Evolutionary conservation across 2,113 vertebrate genomes (phyloP).

Genomic region (Elanoides forficatus): DNA sequence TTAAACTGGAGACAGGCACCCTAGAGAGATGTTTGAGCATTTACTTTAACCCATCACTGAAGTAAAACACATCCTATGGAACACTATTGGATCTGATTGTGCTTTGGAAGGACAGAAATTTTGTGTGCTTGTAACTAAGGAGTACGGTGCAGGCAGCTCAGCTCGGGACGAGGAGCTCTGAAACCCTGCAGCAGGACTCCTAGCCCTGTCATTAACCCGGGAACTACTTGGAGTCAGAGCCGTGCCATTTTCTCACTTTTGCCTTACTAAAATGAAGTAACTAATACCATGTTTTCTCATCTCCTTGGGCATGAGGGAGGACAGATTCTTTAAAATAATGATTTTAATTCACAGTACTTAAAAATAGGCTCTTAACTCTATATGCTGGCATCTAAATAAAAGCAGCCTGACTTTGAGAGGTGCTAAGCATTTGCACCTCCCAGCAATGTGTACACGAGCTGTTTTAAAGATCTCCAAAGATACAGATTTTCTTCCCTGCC

Average conservation of each 20-base stretch:
- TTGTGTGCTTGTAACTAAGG: not conserved
- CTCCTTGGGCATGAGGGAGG: slow-evolving; percentile 12
- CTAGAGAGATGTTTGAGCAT: no score
- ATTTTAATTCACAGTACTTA: slow-evolving; percentile 54
- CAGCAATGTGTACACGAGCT: slow-evolving; percentile 58
- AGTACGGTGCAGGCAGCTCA: not conserved
- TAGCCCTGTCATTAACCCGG: not conserved
- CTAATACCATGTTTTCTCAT: not conserved
- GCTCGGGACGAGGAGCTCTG: not conserved
- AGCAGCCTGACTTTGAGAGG: slow-evolving; percentile 66
- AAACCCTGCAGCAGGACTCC: fast-evolving
- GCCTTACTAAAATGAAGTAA: not conserved
- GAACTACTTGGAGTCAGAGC: not conserved
- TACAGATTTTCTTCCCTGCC: slow-evolving; percentile 46
- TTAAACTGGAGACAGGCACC: not conserved
- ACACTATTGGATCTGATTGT: not conserved
- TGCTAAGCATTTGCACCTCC: slow-evolving; percentile 64
- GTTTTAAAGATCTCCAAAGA: slow-evolving; percentile 65
- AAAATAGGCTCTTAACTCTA: slow-evolving; percentile 61
- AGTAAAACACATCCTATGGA: not conserved
- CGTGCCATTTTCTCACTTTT: not conserved
- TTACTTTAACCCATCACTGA: not conserved
- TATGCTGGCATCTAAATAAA: slow-evolving; percentile 62
- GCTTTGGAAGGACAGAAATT: not conserved
- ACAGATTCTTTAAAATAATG: slow-evolving; percentile 59